phyloP scores from a whole-genome alignment of 2,113 vertebrate species.

The Chiloscyllium plagiosum region DNA sequence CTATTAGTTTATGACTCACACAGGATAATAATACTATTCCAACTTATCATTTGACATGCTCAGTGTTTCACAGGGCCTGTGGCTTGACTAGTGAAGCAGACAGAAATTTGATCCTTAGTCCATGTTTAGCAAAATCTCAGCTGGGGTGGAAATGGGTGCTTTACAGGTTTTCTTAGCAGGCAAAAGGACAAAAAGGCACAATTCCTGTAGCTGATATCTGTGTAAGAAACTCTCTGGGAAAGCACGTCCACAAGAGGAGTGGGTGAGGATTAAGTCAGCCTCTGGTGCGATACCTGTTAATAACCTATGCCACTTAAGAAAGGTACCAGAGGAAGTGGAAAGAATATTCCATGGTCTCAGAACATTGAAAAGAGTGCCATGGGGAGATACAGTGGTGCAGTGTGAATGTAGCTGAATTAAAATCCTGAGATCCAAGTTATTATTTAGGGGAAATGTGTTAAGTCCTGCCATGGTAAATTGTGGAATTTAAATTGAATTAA shows the following conservation, averaged over 20 bases:
- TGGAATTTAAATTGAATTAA: neutral
- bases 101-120: neutral
- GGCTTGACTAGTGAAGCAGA: neutral
- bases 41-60: neutral
- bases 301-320: neutral
- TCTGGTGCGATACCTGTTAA: neutral
- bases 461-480: neutral
- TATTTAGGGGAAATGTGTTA: neutral
- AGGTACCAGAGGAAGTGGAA: neutral
- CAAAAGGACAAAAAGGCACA: neutral
- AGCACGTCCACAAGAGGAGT: neutral
- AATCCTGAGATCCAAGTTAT: neutral
- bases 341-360: neutral
- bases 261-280: neutral
- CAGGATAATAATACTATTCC: neutral
- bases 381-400: neutral
- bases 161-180: neutral
- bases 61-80: neutral
- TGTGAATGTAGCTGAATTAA: neutral
- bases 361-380: neutral
- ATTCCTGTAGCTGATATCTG: neutral
- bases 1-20: slow-evolving; percentile 67
- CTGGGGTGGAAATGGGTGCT: neutral
- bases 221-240: neutral
- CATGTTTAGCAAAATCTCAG: neutral